Conservation (phyloP, 2,113 vertebrate genomes). For the Casuarius casuarius region DNA sequence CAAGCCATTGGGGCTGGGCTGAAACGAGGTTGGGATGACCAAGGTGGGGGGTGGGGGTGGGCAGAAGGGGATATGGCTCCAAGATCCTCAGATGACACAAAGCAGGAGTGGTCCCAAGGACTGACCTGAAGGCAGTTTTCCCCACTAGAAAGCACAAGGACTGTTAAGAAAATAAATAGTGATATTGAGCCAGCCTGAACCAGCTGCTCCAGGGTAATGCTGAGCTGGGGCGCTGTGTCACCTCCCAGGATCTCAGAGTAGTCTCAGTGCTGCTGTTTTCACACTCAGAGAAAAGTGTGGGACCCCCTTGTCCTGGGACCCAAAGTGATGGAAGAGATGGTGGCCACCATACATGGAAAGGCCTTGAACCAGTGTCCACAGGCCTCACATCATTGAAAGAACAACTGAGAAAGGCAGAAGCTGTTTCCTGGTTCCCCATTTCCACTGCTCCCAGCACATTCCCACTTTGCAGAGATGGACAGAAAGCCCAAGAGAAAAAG, state of each 20-base stretch:
- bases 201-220: not conserved
- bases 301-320: too few relatives aligned
- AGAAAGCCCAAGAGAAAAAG: not conserved
- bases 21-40: not conserved
- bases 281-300: not conserved
- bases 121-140: not conserved
- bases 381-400: not conserved
- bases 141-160: not conserved
- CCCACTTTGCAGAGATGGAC: not conserved
- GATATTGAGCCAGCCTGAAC: not conserved
- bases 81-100: not conserved
- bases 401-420: not conserved
- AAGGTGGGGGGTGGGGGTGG: not conserved
- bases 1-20: not conserved
- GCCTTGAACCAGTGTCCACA: not conserved
- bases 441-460: not conserved
- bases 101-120: not conserved
- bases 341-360: not conserved
- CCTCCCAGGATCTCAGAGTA: not conserved
- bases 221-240: not conserved
- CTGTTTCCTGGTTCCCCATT: not conserved
- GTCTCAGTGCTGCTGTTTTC: not conserved
- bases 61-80: not conserved
- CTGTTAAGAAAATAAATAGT: not conserved
- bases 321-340: not conserved